phyloP scores from a whole-genome alignment of 1,140 invertebrate species.

The Homalodisca vitripennis region DNA sequence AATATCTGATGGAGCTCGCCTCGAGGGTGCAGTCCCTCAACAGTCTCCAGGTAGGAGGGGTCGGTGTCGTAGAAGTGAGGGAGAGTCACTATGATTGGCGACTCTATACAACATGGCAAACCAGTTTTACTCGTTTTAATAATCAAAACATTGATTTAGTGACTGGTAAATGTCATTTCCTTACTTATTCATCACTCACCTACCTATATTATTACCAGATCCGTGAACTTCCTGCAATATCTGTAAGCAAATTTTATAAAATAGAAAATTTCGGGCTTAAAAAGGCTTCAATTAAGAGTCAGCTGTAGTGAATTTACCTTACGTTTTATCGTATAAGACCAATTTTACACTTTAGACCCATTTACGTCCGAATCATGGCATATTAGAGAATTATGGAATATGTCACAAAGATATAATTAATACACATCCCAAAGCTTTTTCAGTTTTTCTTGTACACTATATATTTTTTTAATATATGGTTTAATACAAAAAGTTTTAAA shows the following conservation, averaged over 20 bases:
- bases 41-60: slow-evolving; percentile 46
- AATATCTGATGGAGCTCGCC: slow-evolving; percentile 51
- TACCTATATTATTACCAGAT: neutral
- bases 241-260: neutral
- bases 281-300: too few species aligned
- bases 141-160: neutral
- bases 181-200: neutral
- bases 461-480: too few species aligned
- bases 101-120: slow-evolving; percentile 36
- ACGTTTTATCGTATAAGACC: too few species aligned
- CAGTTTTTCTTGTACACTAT: too few species aligned
- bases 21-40: slow-evolving; percentile 52
- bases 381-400: too few species aligned
- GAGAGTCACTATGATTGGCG: slow-evolving; percentile 49
- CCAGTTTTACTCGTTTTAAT: neutral
- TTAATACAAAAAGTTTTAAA: too few species aligned
- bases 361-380: too few species aligned
- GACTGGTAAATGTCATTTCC: neutral
- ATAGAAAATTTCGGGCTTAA: too few species aligned
- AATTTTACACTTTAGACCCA: too few species aligned
- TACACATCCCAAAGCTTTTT: too few species aligned
- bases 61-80: slow-evolving; percentile 57
- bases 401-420: too few species aligned
- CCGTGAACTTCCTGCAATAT: neutral
- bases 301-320: too few species aligned